Evolutionary conservation across 2,888 invertebrate genomes (phyloP), one percentile per base, ranked within the genome.

Genomic region (Cryptocephalus moraei): DNA sequence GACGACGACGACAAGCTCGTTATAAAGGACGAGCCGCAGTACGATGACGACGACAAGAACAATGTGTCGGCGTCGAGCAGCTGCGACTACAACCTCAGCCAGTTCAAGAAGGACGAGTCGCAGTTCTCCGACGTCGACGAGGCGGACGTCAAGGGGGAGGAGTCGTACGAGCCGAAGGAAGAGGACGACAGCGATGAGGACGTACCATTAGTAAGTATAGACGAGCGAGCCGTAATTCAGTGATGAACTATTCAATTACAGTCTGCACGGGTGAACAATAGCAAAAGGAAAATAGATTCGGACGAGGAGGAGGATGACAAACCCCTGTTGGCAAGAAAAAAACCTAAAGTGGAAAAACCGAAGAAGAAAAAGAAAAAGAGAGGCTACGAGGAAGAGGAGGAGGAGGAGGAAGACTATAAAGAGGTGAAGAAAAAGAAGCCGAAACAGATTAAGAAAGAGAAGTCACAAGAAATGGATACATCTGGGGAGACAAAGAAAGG

Each of bases 41-140:
- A 54, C 57, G 67, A 62, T 56, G 66, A 60, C 56, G 57, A 49
- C 49, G 61, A 51, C 32, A 54, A 47, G 14, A 39, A 33, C 4
- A 75, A 73, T 73, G 73, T 70, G 62, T 80, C 71, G 61, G 77
- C 68, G 51, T 77, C 77, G n/a, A 83, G 84, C 53, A 83, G 82
- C 42, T 84, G 83, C 67, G 83, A 84, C 64, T 83, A 84, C 65
- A 83, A 79, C 41, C 57, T 85, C 67, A 82, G 85, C 40, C 81
- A 82, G 61, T 83, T 84, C 57, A 72, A 74, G 39, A 68, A 74
- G 52, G 63, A 65, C 38, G 78, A 79, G 56, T 70, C 74, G 2
- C 53, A 65, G 33, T 74, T 67, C 52, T 57, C 60, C 10, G 57
- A 58, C 32, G 53, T 51, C 14, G 55, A 49, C 8, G 63, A 62